Conservation (phyloP, 2,113 vertebrate species). For the Xenus cinereus region DNA sequence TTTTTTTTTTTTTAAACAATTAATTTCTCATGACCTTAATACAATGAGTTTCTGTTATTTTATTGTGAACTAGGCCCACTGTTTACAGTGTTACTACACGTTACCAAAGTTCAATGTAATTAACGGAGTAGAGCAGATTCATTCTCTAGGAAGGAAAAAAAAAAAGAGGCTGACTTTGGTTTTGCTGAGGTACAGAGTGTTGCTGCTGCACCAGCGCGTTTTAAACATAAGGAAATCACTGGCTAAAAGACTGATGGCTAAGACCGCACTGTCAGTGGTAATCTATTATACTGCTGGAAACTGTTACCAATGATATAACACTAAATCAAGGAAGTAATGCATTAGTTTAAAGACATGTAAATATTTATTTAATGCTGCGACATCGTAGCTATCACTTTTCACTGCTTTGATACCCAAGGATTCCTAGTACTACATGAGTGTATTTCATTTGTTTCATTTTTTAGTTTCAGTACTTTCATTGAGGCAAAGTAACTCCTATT, state of each 20-base stretch:
- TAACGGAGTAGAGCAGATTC: neutral
- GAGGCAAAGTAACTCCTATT: constrained; percentile 36
- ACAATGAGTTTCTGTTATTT: neutral
- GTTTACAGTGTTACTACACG: constrained; percentile 13
- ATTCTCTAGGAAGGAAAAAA: neutral
- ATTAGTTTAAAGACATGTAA: constrained; percentile 33
- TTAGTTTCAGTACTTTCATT: constrained; percentile 21
- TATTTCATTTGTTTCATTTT: constrained; percentile 32
- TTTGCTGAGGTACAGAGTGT: neutral
- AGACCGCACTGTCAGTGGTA: neutral
- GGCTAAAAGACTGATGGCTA: neutral
- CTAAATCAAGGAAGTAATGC: neutral
- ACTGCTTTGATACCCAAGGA: constrained; percentile 51
- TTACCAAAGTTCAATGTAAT: constrained; percentile 33
- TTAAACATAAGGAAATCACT: neutral
- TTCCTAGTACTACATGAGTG: constrained; percentile 14
- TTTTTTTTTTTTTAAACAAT: neutral
- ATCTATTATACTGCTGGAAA: neutral
- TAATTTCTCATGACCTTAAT: neutral
- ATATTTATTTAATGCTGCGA: constrained; percentile 47
- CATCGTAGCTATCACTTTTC: neutral
- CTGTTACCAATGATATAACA: neutral
- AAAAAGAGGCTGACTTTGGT: neutral
- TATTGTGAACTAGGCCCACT: constrained; percentile 46
- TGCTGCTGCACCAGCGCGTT: neutral